Evolutionary conservation across 2,797 vertebrate species (phyloP), one percentile per base, ranked within the genome.

Genomic region (Propithecus perrieri): DNA sequence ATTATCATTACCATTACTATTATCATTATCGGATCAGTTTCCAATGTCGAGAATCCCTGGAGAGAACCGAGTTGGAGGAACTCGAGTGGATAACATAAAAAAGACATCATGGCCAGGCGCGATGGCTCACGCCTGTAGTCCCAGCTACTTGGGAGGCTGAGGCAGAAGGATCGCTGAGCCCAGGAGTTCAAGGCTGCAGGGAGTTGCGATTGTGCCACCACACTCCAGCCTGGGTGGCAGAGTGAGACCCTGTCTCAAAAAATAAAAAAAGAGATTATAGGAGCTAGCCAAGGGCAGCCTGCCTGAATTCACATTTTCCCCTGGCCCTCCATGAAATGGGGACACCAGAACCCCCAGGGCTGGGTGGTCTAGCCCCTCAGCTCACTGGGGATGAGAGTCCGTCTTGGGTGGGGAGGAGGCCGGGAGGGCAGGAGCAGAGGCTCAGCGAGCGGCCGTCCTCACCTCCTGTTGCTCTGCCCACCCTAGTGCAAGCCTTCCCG

Each of bases 401-500:
- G 8, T 57, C 76, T 53, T 18, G 30, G 72, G 2, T 0, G 1
- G 22, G 35, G 22, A 30, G 26, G 20, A 38, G 5, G 17, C 13
- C 7, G 35, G 48, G 15, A 5, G 26, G 53, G 26, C 3, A 26
- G 55, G 55, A 76, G 35, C 46, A 30, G 43, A 75, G n/a, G 41
- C 22, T 48, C 3, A 0, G 24, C 61, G 46, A 2, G 0, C 76
- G 15, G 15, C 38, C 50, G 0, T 5, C 69, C 94, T 95, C 93
- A 97, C 33, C 0, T 3, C 55, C 81, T 55, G 17, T 83, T 30
- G 89, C 48, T 98, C 91, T 85, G n/a, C 94, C 33, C 96, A 46
- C 81, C 84, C 98, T 98, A 99, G 99, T 99, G 99, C 99, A 99
- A 99, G 96, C 99, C 99, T 28, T 99, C 99, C 91, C 99, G 99